A percentile compares a stretch with the other conserved stretches of the same genome.
phyloP scores from a whole-genome alignment of 1,140 invertebrate genomes.

The Spodoptera frugiperda region DNA sequence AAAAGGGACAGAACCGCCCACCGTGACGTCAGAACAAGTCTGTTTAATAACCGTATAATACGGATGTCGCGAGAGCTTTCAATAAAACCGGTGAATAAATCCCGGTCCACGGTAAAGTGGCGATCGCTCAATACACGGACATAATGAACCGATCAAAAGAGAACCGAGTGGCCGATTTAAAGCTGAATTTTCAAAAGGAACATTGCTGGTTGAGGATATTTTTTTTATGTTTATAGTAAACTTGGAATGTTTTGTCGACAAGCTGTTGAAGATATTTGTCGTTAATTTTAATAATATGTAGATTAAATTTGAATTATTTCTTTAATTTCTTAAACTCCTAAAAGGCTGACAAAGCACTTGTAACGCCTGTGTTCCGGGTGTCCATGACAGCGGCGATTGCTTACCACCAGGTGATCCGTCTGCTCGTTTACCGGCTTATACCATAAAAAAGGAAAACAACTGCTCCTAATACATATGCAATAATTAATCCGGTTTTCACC shows the following conservation, averaged over 20 bases:
- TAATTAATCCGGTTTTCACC: too few relatives aligned
- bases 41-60: slow-evolving; percentile 17
- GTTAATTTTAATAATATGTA: too few relatives aligned
- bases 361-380: too few relatives aligned
- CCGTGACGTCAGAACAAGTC: not conserved
- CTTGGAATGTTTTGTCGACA: not conserved
- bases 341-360: too few relatives aligned
- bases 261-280: not conserved
- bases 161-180: not conserved
- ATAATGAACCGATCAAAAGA: slow-evolving; percentile 14
- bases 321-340: too few relatives aligned
- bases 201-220: not conserved
- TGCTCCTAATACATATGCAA: too few relatives aligned
- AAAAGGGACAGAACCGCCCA: not conserved
- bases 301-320: too few relatives aligned
- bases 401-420: too few relatives aligned
- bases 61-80: slow-evolving; percentile 16
- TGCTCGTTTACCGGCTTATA: too few relatives aligned
- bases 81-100: slow-evolving; percentile 13
- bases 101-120: not conserved
- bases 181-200: not conserved
- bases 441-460: too few relatives aligned
- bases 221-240: too few relatives aligned
- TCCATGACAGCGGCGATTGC: too few relatives aligned
- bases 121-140: not conserved